Percentiles rank a stretch among this genome's conserved stretches.
These are phyloP conservation scores for Anodontia alba DNA, from an alignment of 2,888 invertebrate species.

Conservation along the genomic window DNA sequence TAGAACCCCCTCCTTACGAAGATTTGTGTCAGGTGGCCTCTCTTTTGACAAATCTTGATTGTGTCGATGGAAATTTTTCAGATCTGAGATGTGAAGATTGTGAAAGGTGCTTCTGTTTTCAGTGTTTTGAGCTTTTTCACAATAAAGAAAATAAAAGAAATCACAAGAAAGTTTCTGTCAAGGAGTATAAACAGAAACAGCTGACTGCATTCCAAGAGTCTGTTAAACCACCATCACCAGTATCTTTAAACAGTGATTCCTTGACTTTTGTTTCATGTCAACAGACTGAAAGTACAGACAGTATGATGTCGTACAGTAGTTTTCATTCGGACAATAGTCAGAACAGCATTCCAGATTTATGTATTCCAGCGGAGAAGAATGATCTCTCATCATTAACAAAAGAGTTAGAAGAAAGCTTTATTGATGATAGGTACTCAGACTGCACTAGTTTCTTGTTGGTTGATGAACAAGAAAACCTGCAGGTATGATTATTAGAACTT, in stretches of 20 bases:
- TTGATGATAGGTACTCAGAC: conserved; percentile 63
- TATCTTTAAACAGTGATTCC: conserved; percentile 71
- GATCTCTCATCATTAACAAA: conserved; percentile 58
- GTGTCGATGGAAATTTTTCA: conserved; percentile 82
- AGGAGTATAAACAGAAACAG: conserved; percentile 64
- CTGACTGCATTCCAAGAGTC: conserved; percentile 46
- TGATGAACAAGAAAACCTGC: conserved; percentile 82
- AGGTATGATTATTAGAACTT: conserved; percentile 77
- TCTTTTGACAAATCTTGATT: conserved; percentile 60
- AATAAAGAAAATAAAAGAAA: conserved; percentile 59
- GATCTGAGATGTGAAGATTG: conserved; percentile 83
- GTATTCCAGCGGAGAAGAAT: conserved; percentile 55
- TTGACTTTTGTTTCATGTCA: conserved; percentile 80
- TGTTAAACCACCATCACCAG: conserved; percentile 77
- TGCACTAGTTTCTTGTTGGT: conserved; percentile 81
- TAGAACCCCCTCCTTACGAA: conserved; percentile 75
- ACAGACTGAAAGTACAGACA: conserved; percentile 64
- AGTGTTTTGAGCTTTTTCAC: conserved; percentile 81
- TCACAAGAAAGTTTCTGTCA: conserved; percentile 66
- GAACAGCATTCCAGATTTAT: conserved; percentile 74
- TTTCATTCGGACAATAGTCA: conserved; percentile 72
- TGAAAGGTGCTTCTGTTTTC: conserved; percentile 79
- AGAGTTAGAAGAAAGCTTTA: conserved; percentile 64
- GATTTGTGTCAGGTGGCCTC: conserved; percentile 78
- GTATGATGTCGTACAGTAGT: conserved; percentile 68